Evolutionary conservation across 2,888 invertebrate species (phyloP), one percentile per base, ranked within the genome.

Genomic region (Mythimna ferrago): DNA sequence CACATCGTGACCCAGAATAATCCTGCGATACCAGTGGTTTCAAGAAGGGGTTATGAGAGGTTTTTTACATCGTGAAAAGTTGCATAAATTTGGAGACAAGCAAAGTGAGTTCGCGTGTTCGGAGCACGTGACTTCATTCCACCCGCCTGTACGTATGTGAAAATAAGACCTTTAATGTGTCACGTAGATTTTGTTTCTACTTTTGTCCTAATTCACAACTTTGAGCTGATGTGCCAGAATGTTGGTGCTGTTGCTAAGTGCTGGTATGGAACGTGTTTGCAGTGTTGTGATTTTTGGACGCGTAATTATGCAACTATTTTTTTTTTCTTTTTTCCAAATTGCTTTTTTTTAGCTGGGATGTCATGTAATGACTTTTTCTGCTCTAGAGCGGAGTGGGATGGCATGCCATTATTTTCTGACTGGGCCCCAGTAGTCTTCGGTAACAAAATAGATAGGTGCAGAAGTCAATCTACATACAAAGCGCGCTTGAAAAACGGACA

Each of bases 71-170:
- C 81, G 84, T 76, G 85, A 86, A 86, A 88, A 92, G 89, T 91
- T 93, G 94, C 92, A 94, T 94, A 94, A 91, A 93, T 94, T 93
- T 91, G 89, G 91, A 90, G 90, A 90, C 89, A 89, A 88, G 91
- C 91, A 91, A 93, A 94, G 94, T 94, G 93, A 89, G 90, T 94
- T 94, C 90, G 89, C 93, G 84, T 94, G 93, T 94, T 88, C 80
- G 65, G 56, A 79, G 91, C 87, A 93, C 93, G 94, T 94, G 93
- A 94, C 93, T 92, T 88, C 90, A 91, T 93, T 86, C 88, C 84
- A 88, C 85, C 87, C 87, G 87, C 81, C 80, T 41, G 48, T 48
- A 48, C 6, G 80, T 70, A 66, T 76, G 80, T 75, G 81, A 68
- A 79, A 81, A 82, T 85, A 86, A 80, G 80, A 84, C 77, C 79